A percentile compares a stretch with the other conserved stretches of the same genome.
Evolutionary conservation across 2,113 vertebrate species (phyloP).

Genomic region (Rhagologus leucostigma): DNA sequence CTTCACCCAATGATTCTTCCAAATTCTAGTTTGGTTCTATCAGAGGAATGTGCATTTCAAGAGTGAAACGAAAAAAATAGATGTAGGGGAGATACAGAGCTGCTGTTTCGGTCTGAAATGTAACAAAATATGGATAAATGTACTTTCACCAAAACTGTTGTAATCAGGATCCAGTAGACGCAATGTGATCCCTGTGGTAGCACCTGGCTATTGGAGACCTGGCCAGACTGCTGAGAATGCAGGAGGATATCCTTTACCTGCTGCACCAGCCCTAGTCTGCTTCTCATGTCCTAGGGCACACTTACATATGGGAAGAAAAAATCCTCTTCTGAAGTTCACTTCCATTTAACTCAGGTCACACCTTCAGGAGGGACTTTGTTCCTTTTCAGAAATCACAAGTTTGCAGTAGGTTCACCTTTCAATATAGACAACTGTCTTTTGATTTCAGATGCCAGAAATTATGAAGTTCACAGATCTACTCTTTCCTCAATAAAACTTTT

Average conservation of each 20-base stretch:
- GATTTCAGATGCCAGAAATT: not conserved
- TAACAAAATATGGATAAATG: not conserved
- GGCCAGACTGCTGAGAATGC: not conserved
- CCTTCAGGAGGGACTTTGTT: not conserved
- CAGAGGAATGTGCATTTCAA: not conserved
- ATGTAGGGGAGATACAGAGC: not conserved
- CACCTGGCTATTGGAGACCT: not conserved
- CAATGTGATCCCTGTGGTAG: not conserved
- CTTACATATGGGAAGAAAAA: not conserved
- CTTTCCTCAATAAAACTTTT: not conserved
- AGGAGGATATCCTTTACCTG: not conserved
- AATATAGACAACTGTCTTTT: not conserved
- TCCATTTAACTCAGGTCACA: not conserved
- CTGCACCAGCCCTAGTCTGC: not conserved
- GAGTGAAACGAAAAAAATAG: not conserved
- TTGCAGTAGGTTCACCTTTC: not conserved
- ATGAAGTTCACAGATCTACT: not conserved
- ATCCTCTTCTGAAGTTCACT: not conserved
- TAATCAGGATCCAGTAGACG: not conserved
- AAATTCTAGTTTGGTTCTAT: not conserved
- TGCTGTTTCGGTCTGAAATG: not conserved
- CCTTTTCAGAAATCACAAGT: not conserved
- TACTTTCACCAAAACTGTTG: not conserved
- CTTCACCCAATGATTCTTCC: not conserved
- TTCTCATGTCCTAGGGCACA: not conserved